Base-by-base conservation (phyloP, 2,888 invertebrate species). In the Phalera bucephala region DNA sequence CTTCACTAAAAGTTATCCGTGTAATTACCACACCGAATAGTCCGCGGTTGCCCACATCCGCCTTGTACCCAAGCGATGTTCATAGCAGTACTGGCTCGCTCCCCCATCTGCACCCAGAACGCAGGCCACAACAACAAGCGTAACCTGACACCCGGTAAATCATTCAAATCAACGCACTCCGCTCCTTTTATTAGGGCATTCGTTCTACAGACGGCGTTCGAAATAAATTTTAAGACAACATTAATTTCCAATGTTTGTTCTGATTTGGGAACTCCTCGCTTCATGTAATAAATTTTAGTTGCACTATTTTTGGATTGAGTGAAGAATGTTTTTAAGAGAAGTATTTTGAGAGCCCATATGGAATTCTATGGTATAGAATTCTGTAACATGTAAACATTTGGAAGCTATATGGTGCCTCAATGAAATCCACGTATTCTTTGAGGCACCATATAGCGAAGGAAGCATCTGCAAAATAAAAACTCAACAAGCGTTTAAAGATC, bases 111-210 rank as follows among this genome's bases (percentile, higher is more conserved):
- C 12, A 12, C 25, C 25, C 4, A 12, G 25, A 25, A 25, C 25
- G 11, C 12, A 12, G 7, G 12, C 25, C 17, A 6, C 12, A 12
- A 25, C 12, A 8, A 12, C 11, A 11, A 12, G 12, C 12, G 12
- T 5, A 11, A 23, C 10, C 10, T 12, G 25, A 25, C 10, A 25
- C 12, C 12, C 8, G 5, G 25, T 48, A 49, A 49, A 49, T 53
- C 49, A 43, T 53, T 53, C 32, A 28, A 28, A 29, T 33, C 11
- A 36, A 38, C 45, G 43, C 45, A 36, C 33, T 46, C 40, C 53
- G 34, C 34, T 21, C 31, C 33, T 27, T 32, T 47, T 39, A 36
- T 37, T 27, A 33, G 29, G 28, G 26, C 42, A 29, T 32, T 27
- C 12, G 23, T 21, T 40, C 23, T 23, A 11, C 6, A 7, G 12